These are phyloP conservation scores for Cynodonichthys magdalenae DNA, from an alignment of 2,797 vertebrate species.

Conservation along the genomic window DNA sequence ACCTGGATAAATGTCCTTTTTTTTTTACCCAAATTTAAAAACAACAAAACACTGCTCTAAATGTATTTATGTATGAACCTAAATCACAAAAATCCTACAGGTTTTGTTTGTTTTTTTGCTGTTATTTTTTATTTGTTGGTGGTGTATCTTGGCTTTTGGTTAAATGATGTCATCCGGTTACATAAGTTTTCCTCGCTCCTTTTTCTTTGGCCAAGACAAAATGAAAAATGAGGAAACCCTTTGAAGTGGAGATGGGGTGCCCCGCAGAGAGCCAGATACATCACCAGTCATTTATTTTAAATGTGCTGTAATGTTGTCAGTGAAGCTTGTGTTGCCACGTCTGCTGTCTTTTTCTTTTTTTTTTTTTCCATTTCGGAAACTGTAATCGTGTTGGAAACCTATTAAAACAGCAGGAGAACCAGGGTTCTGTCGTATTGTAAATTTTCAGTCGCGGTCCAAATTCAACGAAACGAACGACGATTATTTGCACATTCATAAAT, in stretches of 20 bases:
- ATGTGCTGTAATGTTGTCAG: slow-evolving; percentile 66
- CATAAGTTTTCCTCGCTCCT: slow-evolving; percentile 14
- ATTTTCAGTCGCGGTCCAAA: background rate
- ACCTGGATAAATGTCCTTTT: too few relatives aligned
- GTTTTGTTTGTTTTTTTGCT: slow-evolving; percentile 33
- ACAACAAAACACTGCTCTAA: slow-evolving; percentile 55
- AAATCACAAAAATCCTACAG: slow-evolving; percentile 54
- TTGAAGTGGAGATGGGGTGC: slow-evolving; percentile 21
- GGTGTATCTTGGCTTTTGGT: slow-evolving; percentile 59
- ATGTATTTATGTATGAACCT: slow-evolving; percentile 54
- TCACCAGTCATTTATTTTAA: slow-evolving; percentile 57
- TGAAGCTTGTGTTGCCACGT: slow-evolving; percentile 58
- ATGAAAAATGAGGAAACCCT: slow-evolving; percentile 33
- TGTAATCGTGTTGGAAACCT: slow-evolving; percentile 22
- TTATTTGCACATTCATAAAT: too few relatives aligned
- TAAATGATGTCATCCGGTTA: slow-evolving; percentile 15
- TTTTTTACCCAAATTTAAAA: background rate
- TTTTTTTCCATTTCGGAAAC: slow-evolving; percentile 36
- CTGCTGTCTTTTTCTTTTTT: slow-evolving; percentile 50
- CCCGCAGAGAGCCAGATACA: slow-evolving; percentile 57
- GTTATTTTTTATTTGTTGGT: slow-evolving; percentile 15
- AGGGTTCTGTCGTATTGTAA: too few relatives aligned
- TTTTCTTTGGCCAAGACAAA: slow-evolving; percentile 42
- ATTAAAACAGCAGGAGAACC: background rate
- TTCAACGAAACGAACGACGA: too few relatives aligned